Base-by-base conservation (phyloP, 2,888 invertebrate genomes). In the Emesis furor region DNA sequence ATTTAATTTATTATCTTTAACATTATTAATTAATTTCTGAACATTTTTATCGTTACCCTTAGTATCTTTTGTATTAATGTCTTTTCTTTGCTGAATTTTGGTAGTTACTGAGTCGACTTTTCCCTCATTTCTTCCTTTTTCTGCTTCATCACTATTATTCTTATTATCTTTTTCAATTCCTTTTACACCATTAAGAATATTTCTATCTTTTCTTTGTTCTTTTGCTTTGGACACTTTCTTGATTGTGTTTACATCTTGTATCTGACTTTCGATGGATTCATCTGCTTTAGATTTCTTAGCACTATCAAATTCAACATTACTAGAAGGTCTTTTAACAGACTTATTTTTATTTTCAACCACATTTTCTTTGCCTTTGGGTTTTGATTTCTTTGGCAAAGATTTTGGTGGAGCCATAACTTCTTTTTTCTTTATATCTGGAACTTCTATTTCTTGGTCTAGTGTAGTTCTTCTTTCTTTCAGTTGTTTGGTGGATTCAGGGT, bases 321-420 rank as follows among this genome's bases (percentile, higher is more conserved):
- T 51, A 12, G 51, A 67, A 14, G 32, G 10, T 17, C 76, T 67
- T 76, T 76, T 76, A 4, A 69, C 68, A 6, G 76, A 10, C 24
- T 76, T 76, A 32, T 35, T 7, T 17, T 80, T 73, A 79, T 89
- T 90, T 4, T 88, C 88, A n/a, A 69, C 84, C 12, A 69, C 79
- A 88, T 90, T 90, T 10, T 90, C 91, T 67, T 92, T 92, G 0
- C 87, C 90, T 88, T 92, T 93, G 59, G 89, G 83, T 86, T 93
- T 95, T 32, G 14, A 39, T 69, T 93, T 95, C 85, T 94, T 96
- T 0, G 95, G 95, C 1, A 94, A 65, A 3, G 91, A 84, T 83
- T 94, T 95, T 0, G 96, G 96, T 0, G 96, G 96, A 0, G 95
- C 95, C 96, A 96, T 96, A 0, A 94, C 91, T 81, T 94, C 93